Conservation (phyloP, 2,797 vertebrate species). For the Spheniscus humboldti region DNA sequence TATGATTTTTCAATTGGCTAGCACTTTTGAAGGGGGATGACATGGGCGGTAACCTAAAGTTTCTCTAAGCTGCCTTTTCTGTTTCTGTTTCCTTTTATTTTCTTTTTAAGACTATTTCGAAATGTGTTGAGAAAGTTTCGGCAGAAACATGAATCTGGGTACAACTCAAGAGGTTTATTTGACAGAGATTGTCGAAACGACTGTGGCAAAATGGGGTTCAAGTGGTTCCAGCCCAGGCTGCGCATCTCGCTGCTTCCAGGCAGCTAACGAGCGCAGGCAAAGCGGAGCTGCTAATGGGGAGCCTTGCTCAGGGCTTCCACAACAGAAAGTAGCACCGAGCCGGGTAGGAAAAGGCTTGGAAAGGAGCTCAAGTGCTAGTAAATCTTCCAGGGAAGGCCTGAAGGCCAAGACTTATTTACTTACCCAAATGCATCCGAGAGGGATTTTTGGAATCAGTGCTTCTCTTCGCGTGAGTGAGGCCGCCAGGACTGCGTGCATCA, state of each 20-base stretch:
- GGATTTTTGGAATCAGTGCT: background rate
- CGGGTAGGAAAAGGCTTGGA: background rate
- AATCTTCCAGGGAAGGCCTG: background rate
- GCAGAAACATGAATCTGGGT: background rate
- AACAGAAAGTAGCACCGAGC: background rate
- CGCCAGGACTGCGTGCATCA: background rate
- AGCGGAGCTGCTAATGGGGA: background rate
- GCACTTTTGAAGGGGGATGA: slow-evolving; percentile 25
- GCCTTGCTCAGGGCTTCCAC: background rate
- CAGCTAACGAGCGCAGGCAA: background rate
- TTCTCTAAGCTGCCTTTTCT: slow-evolving; percentile 13
- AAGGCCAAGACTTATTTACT: background rate
- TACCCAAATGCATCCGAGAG: background rate
- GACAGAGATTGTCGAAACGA: background rate
- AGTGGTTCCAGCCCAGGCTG: background rate
- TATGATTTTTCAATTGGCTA: slow-evolving; percentile 55
- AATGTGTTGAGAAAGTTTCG: background rate
- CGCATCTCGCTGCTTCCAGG: background rate
- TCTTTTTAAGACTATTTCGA: background rate
- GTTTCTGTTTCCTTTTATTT: background rate
- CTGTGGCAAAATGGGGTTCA: background rate
- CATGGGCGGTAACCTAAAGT: slow-evolving; percentile 4
- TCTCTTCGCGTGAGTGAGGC: rapidly evolving
- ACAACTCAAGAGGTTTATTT: background rate
- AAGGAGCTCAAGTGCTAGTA: background rate